phyloP scores from a whole-genome alignment of 2,113 vertebrate genomes.

The Tautogolabrus adspersus region DNA sequence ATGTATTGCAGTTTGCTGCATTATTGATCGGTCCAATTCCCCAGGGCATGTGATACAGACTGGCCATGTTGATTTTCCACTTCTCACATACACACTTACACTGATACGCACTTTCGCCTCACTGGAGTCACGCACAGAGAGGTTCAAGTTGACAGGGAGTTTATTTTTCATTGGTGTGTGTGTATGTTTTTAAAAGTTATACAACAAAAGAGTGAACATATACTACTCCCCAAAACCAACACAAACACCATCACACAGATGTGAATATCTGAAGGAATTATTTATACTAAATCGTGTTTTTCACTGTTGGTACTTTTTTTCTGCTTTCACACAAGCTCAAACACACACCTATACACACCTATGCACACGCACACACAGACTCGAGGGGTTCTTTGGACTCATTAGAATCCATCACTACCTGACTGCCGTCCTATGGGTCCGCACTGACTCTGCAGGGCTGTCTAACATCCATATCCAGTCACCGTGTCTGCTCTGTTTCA shows the following conservation, averaged over 20 bases:
- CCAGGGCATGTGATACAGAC: constrained; percentile 54
- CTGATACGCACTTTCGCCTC: constrained; percentile 3
- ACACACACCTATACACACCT: not conserved
- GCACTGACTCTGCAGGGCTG: constrained; percentile 5
- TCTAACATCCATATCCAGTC: constrained; percentile 22
- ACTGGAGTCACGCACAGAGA: not conserved
- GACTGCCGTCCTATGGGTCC: constrained; percentile 22
- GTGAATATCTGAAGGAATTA: constrained; percentile 1
- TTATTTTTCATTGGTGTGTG: not conserved
- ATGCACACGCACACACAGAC: not conserved
- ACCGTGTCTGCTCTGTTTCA: not conserved
- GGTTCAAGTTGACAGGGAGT: constrained; percentile 32
- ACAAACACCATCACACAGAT: not conserved
- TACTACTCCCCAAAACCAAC: not conserved
- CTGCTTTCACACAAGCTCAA: too few relatives aligned
- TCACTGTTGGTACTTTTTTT: too few relatives aligned
- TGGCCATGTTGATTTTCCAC: constrained; percentile 69
- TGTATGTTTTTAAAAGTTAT: not conserved
- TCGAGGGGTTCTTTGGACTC: constrained; percentile 4
- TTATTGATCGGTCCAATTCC: constrained; percentile 69
- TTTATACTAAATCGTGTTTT: not conserved
- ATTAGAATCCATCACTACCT: constrained; percentile 27
- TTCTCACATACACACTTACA: constrained; percentile 22
- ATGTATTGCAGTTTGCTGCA: constrained; percentile 63
- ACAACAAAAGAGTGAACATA: not conserved